A percentile compares a stretch with the other conserved stretches of the same genome.
These are phyloP conservation scores for Zaprionus inermis DNA, from an alignment of 1,140 invertebrate species.

Conservation along the genomic window DNA sequence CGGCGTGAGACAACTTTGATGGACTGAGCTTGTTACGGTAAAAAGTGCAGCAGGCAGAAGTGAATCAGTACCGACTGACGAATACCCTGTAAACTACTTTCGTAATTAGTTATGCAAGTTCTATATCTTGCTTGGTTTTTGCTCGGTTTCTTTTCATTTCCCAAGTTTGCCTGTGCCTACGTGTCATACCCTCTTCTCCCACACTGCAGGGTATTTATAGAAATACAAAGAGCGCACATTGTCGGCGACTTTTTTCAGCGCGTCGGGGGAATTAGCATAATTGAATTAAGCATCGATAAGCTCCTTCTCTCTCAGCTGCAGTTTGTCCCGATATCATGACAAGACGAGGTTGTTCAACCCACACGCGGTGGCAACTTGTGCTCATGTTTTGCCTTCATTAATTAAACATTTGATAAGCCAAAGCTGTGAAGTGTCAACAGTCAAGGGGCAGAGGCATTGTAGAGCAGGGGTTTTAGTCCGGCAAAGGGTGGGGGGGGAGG, in stretches of 20 bases:
- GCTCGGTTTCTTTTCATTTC: not conserved
- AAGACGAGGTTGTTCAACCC: slow-evolving; percentile 25
- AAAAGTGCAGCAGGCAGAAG: slow-evolving; percentile 24
- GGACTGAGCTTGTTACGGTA: slow-evolving; percentile 58
- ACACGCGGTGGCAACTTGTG: slow-evolving; percentile 38
- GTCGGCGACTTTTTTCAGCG: slow-evolving; percentile 54
- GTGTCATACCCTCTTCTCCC: slow-evolving; percentile 28
- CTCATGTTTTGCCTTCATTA: slow-evolving; percentile 74
- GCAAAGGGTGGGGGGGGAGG: not conserved
- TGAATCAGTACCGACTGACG: not conserved
- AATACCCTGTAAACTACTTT: not conserved
- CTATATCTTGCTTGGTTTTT: not conserved
- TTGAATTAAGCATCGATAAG: slow-evolving; percentile 80
- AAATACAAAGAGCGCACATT: slow-evolving; percentile 48
- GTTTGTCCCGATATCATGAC: slow-evolving; percentile 56
- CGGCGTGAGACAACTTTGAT: slow-evolving; percentile 49
- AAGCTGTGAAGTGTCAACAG: slow-evolving; percentile 35
- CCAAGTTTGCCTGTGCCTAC: slow-evolving; percentile 1
- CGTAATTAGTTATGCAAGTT: not conserved
- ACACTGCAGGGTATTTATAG: slow-evolving; percentile 16
- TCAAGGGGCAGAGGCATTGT: not conserved
- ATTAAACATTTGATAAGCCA: slow-evolving; percentile 76
- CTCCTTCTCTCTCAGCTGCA: slow-evolving; percentile 42
- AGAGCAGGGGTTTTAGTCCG: no score
- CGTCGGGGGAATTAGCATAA: slow-evolving; percentile 71